Evolutionary conservation across 2,797 vertebrate species (phyloP).

Genomic region (Neoniphon sammara): DNA sequence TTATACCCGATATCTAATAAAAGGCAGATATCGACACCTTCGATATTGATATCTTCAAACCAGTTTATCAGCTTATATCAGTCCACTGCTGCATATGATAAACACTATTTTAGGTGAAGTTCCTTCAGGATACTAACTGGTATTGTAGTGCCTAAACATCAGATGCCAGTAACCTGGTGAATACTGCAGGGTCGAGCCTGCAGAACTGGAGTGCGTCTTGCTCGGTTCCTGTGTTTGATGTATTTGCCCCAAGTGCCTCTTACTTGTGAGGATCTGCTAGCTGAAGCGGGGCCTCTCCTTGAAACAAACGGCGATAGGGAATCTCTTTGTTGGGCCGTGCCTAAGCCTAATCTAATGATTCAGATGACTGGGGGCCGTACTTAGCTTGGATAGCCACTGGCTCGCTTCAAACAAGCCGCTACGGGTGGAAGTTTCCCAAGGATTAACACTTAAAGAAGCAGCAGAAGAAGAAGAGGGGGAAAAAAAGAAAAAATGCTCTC

Average conservation of each 20-base stretch:
- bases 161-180: background rate
- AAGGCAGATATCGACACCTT: too few species aligned
- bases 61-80: background rate
- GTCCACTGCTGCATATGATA: too few species aligned
- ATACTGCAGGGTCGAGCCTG: background rate
- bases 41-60: too few species aligned
- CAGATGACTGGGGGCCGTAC: slow-evolving; percentile 78
- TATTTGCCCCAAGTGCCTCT: slow-evolving; percentile 56
- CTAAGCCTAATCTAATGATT: slow-evolving; percentile 80
- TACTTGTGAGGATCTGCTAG: slow-evolving; percentile 53
- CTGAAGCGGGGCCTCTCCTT: slow-evolving; percentile 63
- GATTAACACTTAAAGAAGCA: slow-evolving; percentile 77
- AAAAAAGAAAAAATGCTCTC: slow-evolving; percentile 27
- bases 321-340: slow-evolving; percentile 72
- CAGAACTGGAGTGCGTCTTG: slow-evolving; percentile 39
- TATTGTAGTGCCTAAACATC: slow-evolving; percentile 8
- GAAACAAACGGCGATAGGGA: slow-evolving; percentile 74
- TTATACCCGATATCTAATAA: too few species aligned
- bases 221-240: slow-evolving; percentile 55
- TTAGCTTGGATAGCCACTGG: slow-evolving; percentile 75
- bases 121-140: background rate
- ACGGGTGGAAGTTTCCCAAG: slow-evolving; percentile 76
- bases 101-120: background rate
- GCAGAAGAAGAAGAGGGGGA: slow-evolving; percentile 25
- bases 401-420: slow-evolving; percentile 76